Evolutionary conservation across 2,888 invertebrate species (phyloP).

Genomic region (Operophtera brumata): DNA sequence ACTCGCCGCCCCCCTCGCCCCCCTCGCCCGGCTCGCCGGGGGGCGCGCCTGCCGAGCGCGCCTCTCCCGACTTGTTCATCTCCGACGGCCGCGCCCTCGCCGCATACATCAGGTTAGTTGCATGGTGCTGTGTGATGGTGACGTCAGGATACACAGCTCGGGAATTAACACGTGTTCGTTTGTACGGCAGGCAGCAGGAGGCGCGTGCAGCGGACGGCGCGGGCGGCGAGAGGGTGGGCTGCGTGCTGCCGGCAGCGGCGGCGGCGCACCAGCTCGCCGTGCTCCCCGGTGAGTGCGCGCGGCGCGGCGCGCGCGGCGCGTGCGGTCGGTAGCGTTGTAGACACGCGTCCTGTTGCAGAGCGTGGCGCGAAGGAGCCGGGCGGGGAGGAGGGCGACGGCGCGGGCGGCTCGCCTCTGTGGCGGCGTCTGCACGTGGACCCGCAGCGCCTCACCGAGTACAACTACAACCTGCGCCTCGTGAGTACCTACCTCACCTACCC

Average conservation of each 20-base stretch:
- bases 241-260: slow-evolving; percentile 22
- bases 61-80: slow-evolving; percentile 50
- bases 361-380: slow-evolving; percentile 42
- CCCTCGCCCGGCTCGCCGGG: slow-evolving; percentile 35
- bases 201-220: slow-evolving; percentile 39
- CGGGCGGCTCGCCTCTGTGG: slow-evolving; percentile 72
- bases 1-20: slow-evolving; percentile 32
- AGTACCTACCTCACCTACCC: slow-evolving; percentile 24
- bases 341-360: not conserved
- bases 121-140: not conserved
- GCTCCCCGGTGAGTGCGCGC: not conserved
- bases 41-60: slow-evolving; percentile 24
- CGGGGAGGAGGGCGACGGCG: slow-evolving; percentile 2
- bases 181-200: slow-evolving; percentile 9
- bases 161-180: not conserved
- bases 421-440: slow-evolving; percentile 83
- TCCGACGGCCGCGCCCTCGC: slow-evolving; percentile 41
- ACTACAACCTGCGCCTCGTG: slow-evolving; percentile 84
- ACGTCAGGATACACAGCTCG: not conserved
- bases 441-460: slow-evolving; percentile 87
- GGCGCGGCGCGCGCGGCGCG: not conserved
- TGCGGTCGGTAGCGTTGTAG: too few species aligned
- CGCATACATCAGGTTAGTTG: slow-evolving; percentile 24
- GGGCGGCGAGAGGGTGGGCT: slow-evolving; percentile 13
- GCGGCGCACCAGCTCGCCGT: slow-evolving; percentile 43